These are phyloP conservation scores for Eilema griseolum DNA, from an alignment of 2,888 invertebrate species.

Conservation along the genomic window DNA sequence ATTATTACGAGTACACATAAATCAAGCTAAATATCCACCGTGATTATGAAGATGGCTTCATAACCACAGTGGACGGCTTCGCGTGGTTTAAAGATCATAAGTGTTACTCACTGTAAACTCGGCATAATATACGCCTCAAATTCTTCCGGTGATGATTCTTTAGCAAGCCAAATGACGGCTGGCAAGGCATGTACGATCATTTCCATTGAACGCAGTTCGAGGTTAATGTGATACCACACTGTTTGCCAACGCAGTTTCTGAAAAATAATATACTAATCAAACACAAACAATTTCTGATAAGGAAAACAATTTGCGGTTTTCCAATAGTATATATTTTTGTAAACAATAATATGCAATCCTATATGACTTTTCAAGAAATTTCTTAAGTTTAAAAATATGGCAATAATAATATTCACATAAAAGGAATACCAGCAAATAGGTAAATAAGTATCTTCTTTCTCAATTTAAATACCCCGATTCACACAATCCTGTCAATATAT, in stretches of 20 bases:
- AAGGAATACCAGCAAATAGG: background rate
- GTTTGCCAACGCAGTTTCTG: conserved; percentile 99
- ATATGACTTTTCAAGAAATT: too few species aligned
- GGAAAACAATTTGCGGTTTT: background rate
- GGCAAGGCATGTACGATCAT: conserved; percentile 94
- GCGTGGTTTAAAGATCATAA: background rate
- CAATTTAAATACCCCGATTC: too few species aligned
- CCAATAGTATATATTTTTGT: background rate
- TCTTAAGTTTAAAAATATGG: too few species aligned
- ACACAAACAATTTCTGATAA: too few species aligned
- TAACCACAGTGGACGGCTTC: too few species aligned
- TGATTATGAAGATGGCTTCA: too few species aligned
- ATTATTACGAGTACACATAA: too few species aligned
- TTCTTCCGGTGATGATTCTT: conserved; percentile 92
- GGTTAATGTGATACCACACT: conserved; percentile 95
- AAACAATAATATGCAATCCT: background rate
- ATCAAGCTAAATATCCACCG: too few species aligned
- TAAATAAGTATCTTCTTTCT: too few species aligned
- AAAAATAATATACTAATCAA: conserved; percentile 57
- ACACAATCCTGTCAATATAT: too few species aligned
- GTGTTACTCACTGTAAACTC: conserved; percentile 91
- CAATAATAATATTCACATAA: background rate
- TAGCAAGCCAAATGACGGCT: conserved; percentile 93
- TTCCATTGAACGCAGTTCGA: conserved; percentile 94
- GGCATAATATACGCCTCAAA: conserved; percentile 94